Evolutionary conservation across 2,113 vertebrate species (phyloP).

Genomic region (Opisthocomus hoazin): DNA sequence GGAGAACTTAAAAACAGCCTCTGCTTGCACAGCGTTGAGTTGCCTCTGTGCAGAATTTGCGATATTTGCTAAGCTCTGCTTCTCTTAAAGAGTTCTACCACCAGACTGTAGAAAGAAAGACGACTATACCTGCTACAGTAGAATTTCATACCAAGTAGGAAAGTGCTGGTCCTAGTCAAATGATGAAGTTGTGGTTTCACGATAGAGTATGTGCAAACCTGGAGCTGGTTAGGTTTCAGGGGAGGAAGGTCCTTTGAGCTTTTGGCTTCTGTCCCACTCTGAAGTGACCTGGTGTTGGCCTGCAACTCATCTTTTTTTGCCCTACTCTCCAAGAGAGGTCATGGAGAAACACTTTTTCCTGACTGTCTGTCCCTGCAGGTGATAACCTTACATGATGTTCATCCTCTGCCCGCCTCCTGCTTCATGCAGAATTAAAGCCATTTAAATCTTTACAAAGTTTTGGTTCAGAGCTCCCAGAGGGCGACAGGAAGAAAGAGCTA

Average conservation of each 20-base stretch:
- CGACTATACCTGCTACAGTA: fast-evolving
- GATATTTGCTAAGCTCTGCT: not conserved
- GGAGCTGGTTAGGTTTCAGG: not conserved
- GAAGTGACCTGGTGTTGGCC: not conserved
- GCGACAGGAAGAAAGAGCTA: not conserved
- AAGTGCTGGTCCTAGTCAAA: not conserved
- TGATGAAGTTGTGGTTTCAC: not conserved
- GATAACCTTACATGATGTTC: fast-evolving
- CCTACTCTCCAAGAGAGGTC: not conserved
- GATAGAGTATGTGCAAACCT: not conserved
- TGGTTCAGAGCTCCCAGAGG: not conserved
- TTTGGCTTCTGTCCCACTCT: not conserved
- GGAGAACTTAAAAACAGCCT: not conserved
- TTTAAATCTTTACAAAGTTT: not conserved
- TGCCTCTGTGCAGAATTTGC: not conserved
- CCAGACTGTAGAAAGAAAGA: not conserved
- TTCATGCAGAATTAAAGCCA: not conserved
- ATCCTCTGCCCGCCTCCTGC: fast-evolving
- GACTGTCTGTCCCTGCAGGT: not conserved
- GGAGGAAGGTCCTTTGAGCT: not conserved
- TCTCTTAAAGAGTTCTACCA: not conserved
- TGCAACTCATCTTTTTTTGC: not conserved
- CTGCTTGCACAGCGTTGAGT: fast-evolving
- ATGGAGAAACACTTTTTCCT: not conserved
- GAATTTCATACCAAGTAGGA: not conserved